phyloP scores from a whole-genome alignment of 1,140 invertebrate species.

The Frieseomelitta varia region DNA sequence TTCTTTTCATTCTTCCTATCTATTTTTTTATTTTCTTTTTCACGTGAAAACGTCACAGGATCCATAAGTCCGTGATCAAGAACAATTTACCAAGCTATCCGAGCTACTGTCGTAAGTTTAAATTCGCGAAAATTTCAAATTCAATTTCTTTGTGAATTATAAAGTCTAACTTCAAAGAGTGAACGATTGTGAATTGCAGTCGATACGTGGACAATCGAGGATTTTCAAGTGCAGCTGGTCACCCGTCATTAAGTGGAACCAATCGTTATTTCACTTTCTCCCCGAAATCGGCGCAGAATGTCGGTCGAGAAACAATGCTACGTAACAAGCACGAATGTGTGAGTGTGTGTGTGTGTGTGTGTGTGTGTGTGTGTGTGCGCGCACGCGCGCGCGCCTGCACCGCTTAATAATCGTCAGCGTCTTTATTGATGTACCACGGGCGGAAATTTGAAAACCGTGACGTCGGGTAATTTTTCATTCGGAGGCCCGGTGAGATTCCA shows the following conservation, averaged over 20 bases:
- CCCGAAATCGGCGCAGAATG: constrained; percentile 27
- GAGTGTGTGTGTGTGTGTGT: too few species aligned
- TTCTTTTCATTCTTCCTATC: background rate
- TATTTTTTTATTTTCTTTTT: too few species aligned
- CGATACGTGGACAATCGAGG: background rate
- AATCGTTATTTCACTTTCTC: constrained; percentile 45
- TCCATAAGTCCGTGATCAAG: background rate
- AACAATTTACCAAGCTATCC: too few species aligned
- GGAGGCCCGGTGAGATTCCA: constrained; percentile 10
- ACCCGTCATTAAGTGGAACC: constrained; percentile 25
- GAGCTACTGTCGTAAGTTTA: background rate
- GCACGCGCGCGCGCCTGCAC: background rate
- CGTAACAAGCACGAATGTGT: constrained; percentile 46
- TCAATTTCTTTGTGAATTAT: background rate
- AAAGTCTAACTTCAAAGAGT: background rate
- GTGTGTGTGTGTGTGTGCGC: too few species aligned
- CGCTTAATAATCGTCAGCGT: constrained; percentile 57
- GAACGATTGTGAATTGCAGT: background rate
- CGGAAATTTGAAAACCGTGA: constrained; percentile 56
- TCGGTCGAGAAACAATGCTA: constrained; percentile 40
- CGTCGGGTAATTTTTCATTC: constrained; percentile 54
- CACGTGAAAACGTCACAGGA: background rate
- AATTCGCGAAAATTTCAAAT: background rate
- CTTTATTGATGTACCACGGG: constrained; percentile 54
- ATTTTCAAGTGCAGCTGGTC: background rate